Base-by-base conservation (phyloP, 2,113 vertebrate genomes). In the Paralichthys olivaceus region DNA sequence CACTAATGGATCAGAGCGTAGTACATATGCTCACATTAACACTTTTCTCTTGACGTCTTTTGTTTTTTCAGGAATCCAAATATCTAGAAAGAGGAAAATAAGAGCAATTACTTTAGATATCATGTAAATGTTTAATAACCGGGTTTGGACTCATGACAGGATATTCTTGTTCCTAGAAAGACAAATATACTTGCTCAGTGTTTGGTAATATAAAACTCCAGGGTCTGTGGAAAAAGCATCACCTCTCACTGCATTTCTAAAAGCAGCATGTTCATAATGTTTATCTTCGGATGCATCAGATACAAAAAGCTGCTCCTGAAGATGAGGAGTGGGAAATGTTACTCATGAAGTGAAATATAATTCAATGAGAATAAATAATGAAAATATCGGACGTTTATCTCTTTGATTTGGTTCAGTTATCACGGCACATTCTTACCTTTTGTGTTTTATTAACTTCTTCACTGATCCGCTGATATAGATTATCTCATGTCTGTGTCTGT, bases 271-370 rank as follows among this genome's bases (percentile, higher is more conserved):
- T 32, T 83, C 47, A 67, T 76, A 22, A 58, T 15, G 22, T 78
- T 75, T 63, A 69, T 68, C 69, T 55, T 47, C 25, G 20, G 7
- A 67, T 59, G 45, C 49, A 37, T 77, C 26, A 60, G 37, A 70
- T 51, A 22, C 60, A 43, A 59, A 69, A 37, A 29, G 2, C 17
- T 11, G 25, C 5, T 43, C 29, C 23, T 32, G 26, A 61, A n/a
- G 28, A 54, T 37, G 28, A n/a, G 4, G 11, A 49, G 7, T 1
- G 6, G 43, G 26, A 8, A 59, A 58, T 63, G 20, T n/a, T 65
- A 53, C 14, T 19, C 19, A 22, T 26, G 9, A 65, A 70, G 56
- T 67, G 3, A 32, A 60, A 68, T n/a, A 5, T 43, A 6, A 72
- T 15, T 17, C 25, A 53, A 28, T 40, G 7, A 25, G 15, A 32